Base-by-base conservation (phyloP, 1,140 invertebrate species). In the Diploscapter pachys region DNA sequence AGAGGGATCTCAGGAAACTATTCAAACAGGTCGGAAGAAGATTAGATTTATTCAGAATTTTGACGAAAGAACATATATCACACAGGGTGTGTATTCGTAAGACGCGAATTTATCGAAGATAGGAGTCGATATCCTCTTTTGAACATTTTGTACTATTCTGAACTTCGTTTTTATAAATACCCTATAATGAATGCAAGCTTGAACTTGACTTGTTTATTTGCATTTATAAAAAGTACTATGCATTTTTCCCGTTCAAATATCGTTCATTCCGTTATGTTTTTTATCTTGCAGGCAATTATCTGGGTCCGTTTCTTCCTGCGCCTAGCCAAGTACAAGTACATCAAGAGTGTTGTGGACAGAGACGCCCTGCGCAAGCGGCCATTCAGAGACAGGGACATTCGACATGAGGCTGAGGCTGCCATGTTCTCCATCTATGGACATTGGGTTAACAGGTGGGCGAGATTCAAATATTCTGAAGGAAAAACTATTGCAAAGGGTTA, bases 351-450 rank as follows among this genome's bases (percentile, higher is more conserved):
- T 57, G 74, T 84, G 55, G 82, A 83, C 64, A 13, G 80, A 50
- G 73, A 63, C 13, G 82, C 80, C 63, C 72, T 82, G 11, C 76
- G 82, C n/a, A 82, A 80, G 68, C 71, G 81, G 49, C 81, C 81
- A 54, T 82, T 76, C 73, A 11, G 81, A 8, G 67, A 77, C 55
- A 71, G 77, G 62, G 77, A 82, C 57, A 88, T 87, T 71, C 83
- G 90, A 4, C 87, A 97, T 92, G 91, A 96, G 51, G 96, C 99
- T 64, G 96, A 99, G 88, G 93, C 92, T 4, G 96, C 94, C 87
- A 95, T 96, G 51, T 99, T 99, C 88, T 89, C 92, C 83, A 94
- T 99, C 55, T 99, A 99, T 87, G 95, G 95, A n/a, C 96, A 99
- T 87, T 99, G 97, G 97, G 96, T 85, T 54, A 85, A 86, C 68